A percentile compares a stretch with the other conserved stretches of the same genome.
Evolutionary conservation across 1,140 invertebrate species (phyloP).

Genomic region (Drosophila persimilis): DNA sequence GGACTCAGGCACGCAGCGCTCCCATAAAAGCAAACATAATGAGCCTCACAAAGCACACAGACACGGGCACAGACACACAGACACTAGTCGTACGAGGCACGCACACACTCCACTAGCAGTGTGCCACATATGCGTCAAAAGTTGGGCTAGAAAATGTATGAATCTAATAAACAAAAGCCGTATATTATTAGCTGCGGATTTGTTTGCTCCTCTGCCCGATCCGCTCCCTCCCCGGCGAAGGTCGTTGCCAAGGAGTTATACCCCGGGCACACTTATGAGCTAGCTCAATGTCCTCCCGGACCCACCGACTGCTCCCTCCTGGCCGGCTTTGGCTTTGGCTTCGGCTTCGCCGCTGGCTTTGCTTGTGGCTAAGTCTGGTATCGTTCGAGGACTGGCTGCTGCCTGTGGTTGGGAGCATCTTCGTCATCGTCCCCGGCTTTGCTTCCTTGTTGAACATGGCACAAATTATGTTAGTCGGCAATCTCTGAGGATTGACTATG

Average conservation of each 20-base stretch:
- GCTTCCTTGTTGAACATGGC: constrained; percentile 62
- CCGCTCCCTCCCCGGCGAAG: constrained; percentile 10
- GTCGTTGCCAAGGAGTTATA: constrained; percentile 59
- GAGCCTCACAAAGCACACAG: constrained; percentile 45
- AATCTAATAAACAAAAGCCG: constrained; percentile 81
- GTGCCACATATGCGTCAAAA: constrained; percentile 47
- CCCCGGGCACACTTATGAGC: constrained; percentile 31
- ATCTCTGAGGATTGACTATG: constrained; percentile 73
- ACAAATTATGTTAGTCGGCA: constrained; percentile 76
- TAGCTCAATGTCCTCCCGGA: constrained; percentile 15
- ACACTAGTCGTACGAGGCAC: neutral
- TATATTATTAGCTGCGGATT: constrained; percentile 80
- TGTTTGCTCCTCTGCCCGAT: constrained; percentile 27
- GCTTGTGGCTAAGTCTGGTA: constrained; percentile 25
- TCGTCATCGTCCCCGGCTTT: constrained; percentile 4
- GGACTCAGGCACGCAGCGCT: constrained; percentile 48
- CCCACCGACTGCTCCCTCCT: neutral
- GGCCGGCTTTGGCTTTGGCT: constrained; percentile 9
- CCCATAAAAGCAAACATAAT: constrained; percentile 73
- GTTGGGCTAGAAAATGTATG: constrained; percentile 71
- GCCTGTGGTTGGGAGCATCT: constrained; percentile 8
- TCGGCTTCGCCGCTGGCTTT: constrained; percentile 6
- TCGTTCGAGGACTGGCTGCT: constrained; percentile 1
- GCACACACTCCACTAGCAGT: neutral
- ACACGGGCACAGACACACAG: constrained; percentile 3